phyloP scores from a whole-genome alignment of 2,113 vertebrate species.

The Lampris megalopsis region DNA sequence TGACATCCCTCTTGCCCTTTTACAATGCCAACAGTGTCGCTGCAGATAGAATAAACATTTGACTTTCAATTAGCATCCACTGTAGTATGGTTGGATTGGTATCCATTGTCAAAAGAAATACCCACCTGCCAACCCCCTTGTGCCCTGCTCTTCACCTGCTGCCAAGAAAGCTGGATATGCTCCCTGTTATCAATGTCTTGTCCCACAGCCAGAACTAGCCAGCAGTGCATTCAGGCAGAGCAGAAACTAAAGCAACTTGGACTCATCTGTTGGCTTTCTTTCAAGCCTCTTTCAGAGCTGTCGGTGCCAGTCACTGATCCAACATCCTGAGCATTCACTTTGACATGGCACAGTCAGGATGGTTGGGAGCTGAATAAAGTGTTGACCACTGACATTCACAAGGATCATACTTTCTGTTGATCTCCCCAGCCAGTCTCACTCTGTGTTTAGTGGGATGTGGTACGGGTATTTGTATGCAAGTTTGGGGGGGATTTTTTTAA shows the following conservation, averaged over 20 bases:
- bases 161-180: no score
- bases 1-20: no score
- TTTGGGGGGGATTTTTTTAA: no score
- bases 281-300: not conserved
- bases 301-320: not conserved
- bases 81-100: not conserved
- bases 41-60: no score
- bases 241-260: not conserved
- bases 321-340: not conserved
- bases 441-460: not conserved
- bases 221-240: not conserved
- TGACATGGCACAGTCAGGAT: not conserved
- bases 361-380: not conserved
- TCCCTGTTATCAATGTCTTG: not conserved
- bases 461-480: no score
- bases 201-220: not conserved
- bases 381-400: not conserved
- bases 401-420: not conserved
- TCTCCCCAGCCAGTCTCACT: not conserved
- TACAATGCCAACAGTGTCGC: no score
- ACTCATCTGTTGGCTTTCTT: not conserved
- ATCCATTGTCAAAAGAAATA: not conserved
- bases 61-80: not conserved
- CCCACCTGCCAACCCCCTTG: constrained; percentile 1
- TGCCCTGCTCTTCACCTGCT: not conserved